These are phyloP conservation scores for Sterna hirundo DNA, from an alignment of 2,113 vertebrate genomes.

Conservation along the genomic window DNA sequence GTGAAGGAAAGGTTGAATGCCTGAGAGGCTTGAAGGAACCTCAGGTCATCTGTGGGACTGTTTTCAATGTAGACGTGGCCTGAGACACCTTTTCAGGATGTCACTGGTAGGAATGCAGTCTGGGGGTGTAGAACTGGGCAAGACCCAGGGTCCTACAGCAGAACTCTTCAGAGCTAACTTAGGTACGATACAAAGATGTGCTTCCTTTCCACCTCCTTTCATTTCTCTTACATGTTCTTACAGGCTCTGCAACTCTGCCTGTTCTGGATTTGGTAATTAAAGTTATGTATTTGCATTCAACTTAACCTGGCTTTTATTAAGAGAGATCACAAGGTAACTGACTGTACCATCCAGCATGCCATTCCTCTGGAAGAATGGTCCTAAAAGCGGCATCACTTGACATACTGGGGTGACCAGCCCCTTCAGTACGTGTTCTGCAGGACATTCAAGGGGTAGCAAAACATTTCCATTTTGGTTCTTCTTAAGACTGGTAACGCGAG, in stretches of 20 bases:
- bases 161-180: background rate
- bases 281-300: conserved; percentile 25
- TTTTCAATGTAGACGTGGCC: background rate
- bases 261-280: conserved; percentile 40
- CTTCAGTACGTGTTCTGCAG: background rate
- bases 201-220: background rate
- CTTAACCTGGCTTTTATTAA: background rate
- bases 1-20: background rate
- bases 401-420: background rate
- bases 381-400: background rate
- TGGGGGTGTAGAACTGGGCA: background rate
- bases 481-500: background rate
- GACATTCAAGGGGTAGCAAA: background rate
- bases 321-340: background rate
- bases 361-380: background rate
- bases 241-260: conserved; percentile 26
- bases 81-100: background rate
- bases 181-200: background rate
- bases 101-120: background rate
- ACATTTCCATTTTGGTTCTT: background rate
- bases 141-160: background rate
- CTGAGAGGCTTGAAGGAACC: background rate
- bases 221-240: conserved; percentile 1
- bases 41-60: background rate
- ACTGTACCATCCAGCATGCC: background rate